phyloP scores from a whole-genome alignment of 2,797 vertebrate genomes.

The Falco naumanni region DNA sequence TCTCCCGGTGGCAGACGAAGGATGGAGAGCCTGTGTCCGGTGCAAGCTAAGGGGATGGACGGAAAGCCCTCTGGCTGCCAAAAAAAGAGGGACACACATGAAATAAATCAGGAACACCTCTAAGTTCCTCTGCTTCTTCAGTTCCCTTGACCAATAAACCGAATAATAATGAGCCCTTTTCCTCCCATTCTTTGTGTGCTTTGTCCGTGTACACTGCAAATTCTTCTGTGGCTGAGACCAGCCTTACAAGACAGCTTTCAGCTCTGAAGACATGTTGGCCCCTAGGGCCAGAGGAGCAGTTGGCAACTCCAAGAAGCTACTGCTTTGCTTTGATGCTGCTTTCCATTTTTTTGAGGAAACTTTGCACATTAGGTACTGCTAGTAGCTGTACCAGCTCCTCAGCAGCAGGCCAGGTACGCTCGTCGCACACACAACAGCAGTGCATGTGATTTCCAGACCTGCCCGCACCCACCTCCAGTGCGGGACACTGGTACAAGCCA shows the following conservation, averaged over 20 bases:
- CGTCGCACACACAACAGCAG: not conserved
- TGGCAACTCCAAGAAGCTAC: not conserved
- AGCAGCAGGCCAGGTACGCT: not conserved
- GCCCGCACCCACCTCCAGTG: accelerated
- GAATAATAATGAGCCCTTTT: not conserved
- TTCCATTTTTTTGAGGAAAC: not conserved
- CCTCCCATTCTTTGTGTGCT: not conserved
- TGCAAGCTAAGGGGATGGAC: accelerated
- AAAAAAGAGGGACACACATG: not conserved
- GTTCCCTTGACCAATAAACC: not conserved
- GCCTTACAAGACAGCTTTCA: not conserved
- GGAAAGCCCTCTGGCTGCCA: not conserved
- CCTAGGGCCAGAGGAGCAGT: not conserved
- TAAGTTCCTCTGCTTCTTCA: not conserved
- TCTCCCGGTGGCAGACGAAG: not conserved
- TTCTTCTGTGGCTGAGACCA: not conserved
- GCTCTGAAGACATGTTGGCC: not conserved
- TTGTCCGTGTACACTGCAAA: not conserved
- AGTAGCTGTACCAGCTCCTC: not conserved
- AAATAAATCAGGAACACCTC: not conserved
- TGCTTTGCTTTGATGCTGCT: not conserved
- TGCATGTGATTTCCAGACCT: not conserved
- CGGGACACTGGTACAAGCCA: not conserved
- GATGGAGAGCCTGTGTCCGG: not conserved
- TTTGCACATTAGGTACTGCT: accelerated